phyloP scores from a whole-genome alignment of 1,140 invertebrate species.

The Apocrypta bakeri region DNA sequence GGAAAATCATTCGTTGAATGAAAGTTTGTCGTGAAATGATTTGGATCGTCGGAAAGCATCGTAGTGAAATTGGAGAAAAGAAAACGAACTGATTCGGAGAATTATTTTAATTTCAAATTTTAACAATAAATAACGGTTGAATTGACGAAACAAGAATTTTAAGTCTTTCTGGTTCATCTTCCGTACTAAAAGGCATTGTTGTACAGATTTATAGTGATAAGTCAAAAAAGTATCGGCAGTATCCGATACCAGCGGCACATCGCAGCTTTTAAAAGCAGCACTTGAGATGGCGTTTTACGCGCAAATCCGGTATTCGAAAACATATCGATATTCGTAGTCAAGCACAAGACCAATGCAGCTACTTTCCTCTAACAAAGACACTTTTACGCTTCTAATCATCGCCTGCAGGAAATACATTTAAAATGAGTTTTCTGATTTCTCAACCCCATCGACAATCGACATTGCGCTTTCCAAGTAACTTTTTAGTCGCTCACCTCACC shows the following conservation, averaged over 20 bases:
- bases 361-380: constrained; percentile 21
- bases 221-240: neutral
- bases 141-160: neutral
- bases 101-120: too few relatives aligned
- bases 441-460: neutral
- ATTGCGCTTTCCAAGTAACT: neutral
- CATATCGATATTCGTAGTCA: constrained; percentile 28
- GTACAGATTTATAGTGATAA: neutral
- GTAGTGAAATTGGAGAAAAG: too few relatives aligned
- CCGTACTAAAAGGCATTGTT: neutral
- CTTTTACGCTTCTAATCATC: neutral
- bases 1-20: too few relatives aligned
- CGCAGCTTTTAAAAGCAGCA: constrained; percentile 7
- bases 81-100: too few relatives aligned
- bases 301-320: constrained; percentile 33
- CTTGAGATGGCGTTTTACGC: constrained; percentile 26
- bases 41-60: too few relatives aligned
- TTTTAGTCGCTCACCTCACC: neutral
- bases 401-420: neutral
- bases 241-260: too few relatives aligned
- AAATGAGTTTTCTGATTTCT: neutral
- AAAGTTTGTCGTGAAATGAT: too few relatives aligned
- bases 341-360: constrained; percentile 8
- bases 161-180: neutral
- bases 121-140: neutral